phyloP scores from a whole-genome alignment of 2,888 invertebrate genomes.

The Emmelina monodactyla region DNA sequence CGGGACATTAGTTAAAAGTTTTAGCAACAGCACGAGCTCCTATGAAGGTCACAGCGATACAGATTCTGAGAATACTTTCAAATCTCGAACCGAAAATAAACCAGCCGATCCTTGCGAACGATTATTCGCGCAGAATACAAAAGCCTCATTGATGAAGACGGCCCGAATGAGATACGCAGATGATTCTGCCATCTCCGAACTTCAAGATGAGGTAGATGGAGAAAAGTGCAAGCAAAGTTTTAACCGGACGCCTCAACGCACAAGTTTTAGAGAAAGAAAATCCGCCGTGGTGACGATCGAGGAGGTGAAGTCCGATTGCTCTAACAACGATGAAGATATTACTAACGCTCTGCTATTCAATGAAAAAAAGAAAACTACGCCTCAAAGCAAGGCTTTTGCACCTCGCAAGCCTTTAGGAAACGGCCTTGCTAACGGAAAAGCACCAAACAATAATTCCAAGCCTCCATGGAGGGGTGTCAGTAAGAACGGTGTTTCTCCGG shows the following conservation, averaged over 20 bases:
- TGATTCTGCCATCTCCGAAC: conserved; percentile 38
- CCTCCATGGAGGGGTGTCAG: conserved; percentile 56
- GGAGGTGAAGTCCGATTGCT: conserved; percentile 51
- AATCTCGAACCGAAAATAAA: conserved; percentile 37
- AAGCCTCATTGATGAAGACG: conserved; percentile 68
- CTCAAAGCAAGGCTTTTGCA: conserved; percentile 28
- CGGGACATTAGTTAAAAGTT: conserved; percentile 46
- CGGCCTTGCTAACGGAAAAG: conserved; percentile 35
- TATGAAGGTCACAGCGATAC: conserved; percentile 73
- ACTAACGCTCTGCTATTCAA: conserved; percentile 41
- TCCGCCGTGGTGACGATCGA: conserved; percentile 56
- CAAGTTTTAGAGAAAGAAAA: conserved; percentile 52
- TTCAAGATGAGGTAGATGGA: conserved; percentile 51
- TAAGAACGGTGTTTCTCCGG: conserved; percentile 35
- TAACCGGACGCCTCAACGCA: conserved; percentile 39
- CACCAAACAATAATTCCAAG: conserved; percentile 32
- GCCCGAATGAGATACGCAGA: conserved; percentile 67
- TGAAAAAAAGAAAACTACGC: conserved; percentile 40
- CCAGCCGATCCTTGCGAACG: conserved; percentile 53
- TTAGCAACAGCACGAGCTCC: conserved; percentile 69
- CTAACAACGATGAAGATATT: conserved; percentile 43
- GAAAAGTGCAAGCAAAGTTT: conserved; percentile 46
- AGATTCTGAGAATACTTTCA: conserved; percentile 66
- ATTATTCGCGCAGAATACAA: conserved; percentile 65
- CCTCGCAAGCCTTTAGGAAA: conserved; percentile 40